Base-by-base conservation (phyloP, 2,113 vertebrate genomes). In the Fulmarus glacialis region DNA sequence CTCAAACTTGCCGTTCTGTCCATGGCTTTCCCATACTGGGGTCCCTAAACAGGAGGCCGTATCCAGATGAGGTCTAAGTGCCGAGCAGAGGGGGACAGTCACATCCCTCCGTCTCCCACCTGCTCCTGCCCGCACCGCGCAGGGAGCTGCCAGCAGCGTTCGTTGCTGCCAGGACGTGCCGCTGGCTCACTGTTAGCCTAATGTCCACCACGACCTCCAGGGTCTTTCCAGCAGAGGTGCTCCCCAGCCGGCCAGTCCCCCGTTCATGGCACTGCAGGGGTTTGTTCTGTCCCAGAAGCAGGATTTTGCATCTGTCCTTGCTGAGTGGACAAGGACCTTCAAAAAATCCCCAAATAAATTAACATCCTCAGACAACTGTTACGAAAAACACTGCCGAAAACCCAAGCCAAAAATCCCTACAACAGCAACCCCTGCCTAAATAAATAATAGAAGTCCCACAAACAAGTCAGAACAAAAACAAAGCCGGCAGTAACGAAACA, bases 151-250 rank as follows among this genome's bases (percentile, higher is more conserved):
- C 34, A 27, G 38, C 34, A 27, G 32, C 2, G 2, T 60, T 70
- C 36, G 7, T 9, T 43, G 36, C 26, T 60, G 26, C 47, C 15
- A 36, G 56, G 19, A 63, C 40, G 29, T 1, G 2, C 15, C 1
- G 0, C 40, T 40, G 40, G 12, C 40, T 72, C 67, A 48, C 0
- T 2, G 48, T 56, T 29, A 34, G 11, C 30, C 24, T 66, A 11
- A 58, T 13, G 26, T 30, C 16, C 6, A 48, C 10, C 48, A 48
- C 0, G 1, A 42, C 17, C 21, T n/a, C 29, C 16, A 15, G 2
- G 29, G 42, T 50, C 36, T 64, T 42, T 73, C 42, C 24, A 64
- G n/a, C 24, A 81, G n/a, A 89, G n/a, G 9, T 32, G 26, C 8
- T 74, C 11, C 32, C 15, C 52, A 50, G 30, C 26, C 0, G 1